phyloP scores from a whole-genome alignment of 2,113 vertebrate species.

The Nannospalax galili region DNA sequence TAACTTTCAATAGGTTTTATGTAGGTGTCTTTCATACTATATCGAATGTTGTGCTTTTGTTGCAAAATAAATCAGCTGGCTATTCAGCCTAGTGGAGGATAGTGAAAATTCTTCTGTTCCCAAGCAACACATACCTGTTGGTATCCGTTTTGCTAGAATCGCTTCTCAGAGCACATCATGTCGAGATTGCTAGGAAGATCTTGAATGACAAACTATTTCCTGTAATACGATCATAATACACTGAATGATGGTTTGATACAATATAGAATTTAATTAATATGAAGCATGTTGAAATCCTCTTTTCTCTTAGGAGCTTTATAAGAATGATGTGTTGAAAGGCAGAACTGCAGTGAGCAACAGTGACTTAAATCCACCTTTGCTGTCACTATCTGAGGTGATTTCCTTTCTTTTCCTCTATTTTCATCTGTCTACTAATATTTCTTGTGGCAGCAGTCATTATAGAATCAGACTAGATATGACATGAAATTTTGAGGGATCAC shows the following conservation, averaged over 20 bases:
- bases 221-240: conserved; percentile 45
- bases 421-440: conserved; percentile 21
- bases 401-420: conserved; percentile 34
- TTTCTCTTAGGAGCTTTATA: conserved; percentile 51
- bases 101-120: conserved; percentile 77
- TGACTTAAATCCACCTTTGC: conserved; percentile 48
- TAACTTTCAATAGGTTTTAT: conserved; percentile 63
- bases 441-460: conserved; percentile 21
- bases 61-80: conserved; percentile 65
- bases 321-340: conserved; percentile 23
- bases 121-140: conserved; percentile 81
- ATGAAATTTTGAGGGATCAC: conserved; percentile 18
- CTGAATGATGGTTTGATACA: conserved; percentile 20
- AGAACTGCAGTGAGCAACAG: conserved; percentile 5
- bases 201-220: conserved; percentile 80
- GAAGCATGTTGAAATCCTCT: conserved; percentile 47
- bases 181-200: conserved; percentile 68
- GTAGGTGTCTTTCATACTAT: conserved; percentile 57
- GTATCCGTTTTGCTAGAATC: conserved; percentile 71
- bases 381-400: neutral
- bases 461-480: conserved; percentile 43
- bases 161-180: conserved; percentile 81
- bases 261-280: conserved; percentile 64
- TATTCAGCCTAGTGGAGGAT: conserved; percentile 76
- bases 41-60: conserved; percentile 69